A percentile compares a stretch with the other conserved stretches of the same genome.
Conservation (phyloP, 1,140 invertebrate genomes). For the Hyphantria cunea region DNA sequence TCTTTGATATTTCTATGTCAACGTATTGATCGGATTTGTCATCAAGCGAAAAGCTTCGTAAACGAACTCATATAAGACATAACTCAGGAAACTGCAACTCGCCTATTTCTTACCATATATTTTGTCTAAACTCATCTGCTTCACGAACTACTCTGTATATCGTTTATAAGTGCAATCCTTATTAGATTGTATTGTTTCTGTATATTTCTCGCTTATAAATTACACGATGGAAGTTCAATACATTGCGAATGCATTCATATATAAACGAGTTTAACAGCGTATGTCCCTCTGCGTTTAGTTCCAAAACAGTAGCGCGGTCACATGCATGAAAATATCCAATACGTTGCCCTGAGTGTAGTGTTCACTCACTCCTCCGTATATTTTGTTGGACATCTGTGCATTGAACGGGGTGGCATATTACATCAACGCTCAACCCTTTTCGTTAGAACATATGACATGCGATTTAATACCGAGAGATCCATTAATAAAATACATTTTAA, state of each 20-base stretch:
- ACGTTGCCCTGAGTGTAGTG: conserved; percentile 5
- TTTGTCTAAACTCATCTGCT: too few relatives aligned
- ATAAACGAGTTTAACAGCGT: conserved; percentile 37
- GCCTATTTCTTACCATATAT: too few relatives aligned
- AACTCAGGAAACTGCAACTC: too few relatives aligned
- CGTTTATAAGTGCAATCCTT: background rate
- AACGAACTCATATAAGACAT: background rate
- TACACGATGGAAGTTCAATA: conserved; percentile 55
- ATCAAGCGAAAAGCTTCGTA: background rate
- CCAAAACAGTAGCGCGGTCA: conserved; percentile 24
- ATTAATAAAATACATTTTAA: too few relatives aligned
- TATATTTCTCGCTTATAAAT: conserved; percentile 43
- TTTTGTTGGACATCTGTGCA: conserved; percentile 54
- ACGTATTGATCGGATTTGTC: background rate
- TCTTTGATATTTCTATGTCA: conserved; percentile 37
- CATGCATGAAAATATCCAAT: conserved; percentile 17
- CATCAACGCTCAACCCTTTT: conserved; percentile 54
- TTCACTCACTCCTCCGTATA: conserved; percentile 31
- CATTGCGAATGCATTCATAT: conserved; percentile 46
- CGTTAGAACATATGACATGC: conserved; percentile 17
- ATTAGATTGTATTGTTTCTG: too few relatives aligned
- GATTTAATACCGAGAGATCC: too few relatives aligned
- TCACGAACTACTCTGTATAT: background rate
- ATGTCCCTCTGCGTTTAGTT: conserved; percentile 15
- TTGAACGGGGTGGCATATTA: conserved; percentile 50